Base-by-base conservation (phyloP, 2,113 vertebrate species). In the Rousettus leschenaultii region DNA sequence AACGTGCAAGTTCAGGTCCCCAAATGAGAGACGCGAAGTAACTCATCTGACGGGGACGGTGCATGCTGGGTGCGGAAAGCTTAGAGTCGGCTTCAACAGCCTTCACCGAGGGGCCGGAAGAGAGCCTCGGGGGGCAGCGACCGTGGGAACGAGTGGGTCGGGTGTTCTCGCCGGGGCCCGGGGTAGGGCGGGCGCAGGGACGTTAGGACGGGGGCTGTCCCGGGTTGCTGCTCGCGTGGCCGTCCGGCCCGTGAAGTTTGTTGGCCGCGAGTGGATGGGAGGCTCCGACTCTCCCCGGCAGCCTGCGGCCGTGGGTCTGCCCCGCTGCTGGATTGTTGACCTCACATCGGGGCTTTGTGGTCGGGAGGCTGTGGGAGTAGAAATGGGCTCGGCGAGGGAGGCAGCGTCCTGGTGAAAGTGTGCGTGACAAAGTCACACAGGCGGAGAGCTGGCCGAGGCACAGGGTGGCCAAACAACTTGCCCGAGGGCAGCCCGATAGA, bases 281-380 rank as follows among this genome's bases (percentile, higher is more conserved):
- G 9, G 9, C 48, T 55, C 16, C 33, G 6, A 61, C 30, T 3
- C 15, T 33, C 80, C 26, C 18, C 30, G 19, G 12, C 7, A 12
- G 48, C 1, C 33, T 16, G 10, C 15, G 48, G 66, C 43, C 12
- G 11, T 13, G 70, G 3, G 33, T 16, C 43, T 40, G 19, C 28
- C 13, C 57, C 21, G 4, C 11, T n/a, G 24, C 70, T 55, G 40
- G 9, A 24, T 71, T 35, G 33, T 59, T 40, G 78, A 21, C 66
- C 16, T 57, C 53, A n/a, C 8, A 3, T 18, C 2, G 21, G 4
- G 19, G 24, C n/a, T 57, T 65, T 3, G 0, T 7, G 15, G 8
- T 5, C 45, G 3, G 33, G 22, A 53, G 45, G 30, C 33, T 7
- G 5, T 19, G 61, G 12, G 18, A 7, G 51, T 28, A 63, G 57